These are phyloP conservation scores for Bubo blakistoni DNA, from an alignment of 2,113 vertebrate genomes.

Conservation along the genomic window DNA sequence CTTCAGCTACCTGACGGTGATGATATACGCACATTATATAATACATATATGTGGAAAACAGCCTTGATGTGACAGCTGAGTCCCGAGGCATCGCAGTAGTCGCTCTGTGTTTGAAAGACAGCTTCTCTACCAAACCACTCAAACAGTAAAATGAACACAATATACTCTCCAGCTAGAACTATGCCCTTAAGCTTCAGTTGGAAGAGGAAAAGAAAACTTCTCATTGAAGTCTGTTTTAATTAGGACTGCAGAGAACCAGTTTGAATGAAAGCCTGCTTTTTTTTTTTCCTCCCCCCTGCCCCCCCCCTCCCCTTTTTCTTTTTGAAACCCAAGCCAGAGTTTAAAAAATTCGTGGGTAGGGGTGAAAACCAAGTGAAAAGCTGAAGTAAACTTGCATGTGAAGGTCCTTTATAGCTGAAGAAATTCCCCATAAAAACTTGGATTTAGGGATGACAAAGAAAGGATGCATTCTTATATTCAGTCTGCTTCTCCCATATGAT, in stretches of 20 bases:
- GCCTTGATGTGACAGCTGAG: slow-evolving; percentile 70
- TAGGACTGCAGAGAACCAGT: slow-evolving; percentile 68
- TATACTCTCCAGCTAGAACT: slow-evolving; percentile 67
- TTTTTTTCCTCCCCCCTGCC: fast-evolving
- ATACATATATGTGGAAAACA: slow-evolving; percentile 50
- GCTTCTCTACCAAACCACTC: slow-evolving; percentile 67
- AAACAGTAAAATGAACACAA: slow-evolving; percentile 75
- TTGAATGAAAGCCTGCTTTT: slow-evolving; percentile 19
- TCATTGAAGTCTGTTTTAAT: slow-evolving; percentile 75
- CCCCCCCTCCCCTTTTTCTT: neutral
- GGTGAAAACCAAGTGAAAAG: slow-evolving; percentile 29
- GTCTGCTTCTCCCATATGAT: slow-evolving; percentile 71
- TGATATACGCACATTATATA: slow-evolving; percentile 41
- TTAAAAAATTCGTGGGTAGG: slow-evolving; percentile 40
- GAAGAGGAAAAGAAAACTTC: slow-evolving; percentile 68
- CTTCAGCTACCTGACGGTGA: slow-evolving; percentile 43
- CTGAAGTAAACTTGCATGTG: slow-evolving; percentile 33
- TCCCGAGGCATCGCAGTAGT: slow-evolving; percentile 63
- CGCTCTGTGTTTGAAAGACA: slow-evolving; percentile 65
- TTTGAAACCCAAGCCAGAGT: slow-evolving; percentile 38
- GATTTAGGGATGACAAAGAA: slow-evolving; percentile 56
- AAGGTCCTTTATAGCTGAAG: slow-evolving; percentile 28
- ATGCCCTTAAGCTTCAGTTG: slow-evolving; percentile 69
- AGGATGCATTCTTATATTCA: slow-evolving; percentile 62
- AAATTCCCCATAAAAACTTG: slow-evolving; percentile 46